A percentile compares a stretch with the other conserved stretches of the same genome.
phyloP scores from a whole-genome alignment of 2,888 invertebrate species.

The Eudemis profundana region DNA sequence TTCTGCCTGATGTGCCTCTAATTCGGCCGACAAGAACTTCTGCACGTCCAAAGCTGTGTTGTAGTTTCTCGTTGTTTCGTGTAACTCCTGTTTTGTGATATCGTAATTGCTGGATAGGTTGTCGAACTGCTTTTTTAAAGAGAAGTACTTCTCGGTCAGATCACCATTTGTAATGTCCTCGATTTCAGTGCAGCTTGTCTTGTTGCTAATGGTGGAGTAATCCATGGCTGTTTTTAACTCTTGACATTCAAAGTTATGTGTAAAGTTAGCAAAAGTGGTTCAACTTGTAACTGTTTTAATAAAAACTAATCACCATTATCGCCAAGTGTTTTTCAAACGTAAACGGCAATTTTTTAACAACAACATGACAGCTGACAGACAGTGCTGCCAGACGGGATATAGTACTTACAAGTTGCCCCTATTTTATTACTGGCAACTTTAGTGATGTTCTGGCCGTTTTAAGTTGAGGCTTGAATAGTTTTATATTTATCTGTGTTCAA shows the following conservation, averaged over 20 bases:
- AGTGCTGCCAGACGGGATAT: conserved; percentile 4
- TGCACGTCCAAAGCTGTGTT: conserved; percentile 78
- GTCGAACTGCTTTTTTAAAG: conserved; percentile 75
- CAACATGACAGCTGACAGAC: not conserved
- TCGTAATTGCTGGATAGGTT: conserved; percentile 70
- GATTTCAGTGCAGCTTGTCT: conserved; percentile 69
- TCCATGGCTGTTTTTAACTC: conserved; percentile 62
- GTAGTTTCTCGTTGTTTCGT: conserved; percentile 73
- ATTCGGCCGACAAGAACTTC: conserved; percentile 72
- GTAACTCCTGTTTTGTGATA: conserved; percentile 74
- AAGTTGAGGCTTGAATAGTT: not conserved
- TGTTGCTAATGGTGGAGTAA: conserved; percentile 79
- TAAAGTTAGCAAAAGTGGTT: not conserved
- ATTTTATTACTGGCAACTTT: too few relatives aligned
- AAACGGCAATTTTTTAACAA: conserved; percentile 28
- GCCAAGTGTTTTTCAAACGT: conserved; percentile 24
- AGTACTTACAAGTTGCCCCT: too few relatives aligned
- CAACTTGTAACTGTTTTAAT: not conserved
- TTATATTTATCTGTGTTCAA: not conserved
- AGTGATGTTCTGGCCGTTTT: too few relatives aligned
- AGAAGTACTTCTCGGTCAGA: conserved; percentile 72
- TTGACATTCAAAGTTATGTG: not conserved
- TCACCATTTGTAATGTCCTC: conserved; percentile 75
- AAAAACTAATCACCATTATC: not conserved
- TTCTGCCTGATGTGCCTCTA: conserved; percentile 73